Base-by-base conservation (phyloP, 2,888 invertebrate genomes). In the Octonoba sinensis region DNA sequence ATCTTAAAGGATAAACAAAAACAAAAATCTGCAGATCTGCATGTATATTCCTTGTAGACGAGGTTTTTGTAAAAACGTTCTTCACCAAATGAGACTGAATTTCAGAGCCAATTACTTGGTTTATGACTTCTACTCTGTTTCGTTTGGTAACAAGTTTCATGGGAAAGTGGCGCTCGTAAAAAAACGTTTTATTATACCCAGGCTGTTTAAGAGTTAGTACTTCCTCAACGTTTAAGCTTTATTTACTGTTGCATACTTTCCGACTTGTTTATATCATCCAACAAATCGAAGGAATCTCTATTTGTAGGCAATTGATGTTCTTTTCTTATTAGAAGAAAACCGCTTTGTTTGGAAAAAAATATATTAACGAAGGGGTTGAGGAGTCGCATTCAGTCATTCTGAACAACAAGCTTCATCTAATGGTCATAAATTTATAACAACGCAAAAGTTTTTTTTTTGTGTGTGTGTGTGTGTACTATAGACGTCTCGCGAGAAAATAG, bases 101-200 rank as follows among this genome's bases (percentile, higher is more conserved):
- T 78, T 78, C 65, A 59, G 71, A 71, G 71, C 71, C 77, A 78
- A 78, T 78, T 78, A 78, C 77, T 49, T 27, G 49, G 77, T 78
- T 78, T 78, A 78, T 71, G 65, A 64, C 77, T 57, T 78, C 71
- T 78, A 64, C 57, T 57, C 71, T 71, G 56, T 78, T 78, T 78
- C 77, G 65, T 78, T 71, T 64, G 77, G 57, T 71, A 78, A 78
- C 77, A 78, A 71, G 77, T 78, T 60, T 65, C 64, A 18, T 4
- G 27, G n/a, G 57, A 70, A 59, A 27, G 20, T 69, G 49, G 65
- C 22, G 71, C 46, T 71, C 70, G 71, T 78, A 78, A 78, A 78
- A 62, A 76, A 78, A 36, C 54, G 27, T 70, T 78, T 78, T 78
- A 78, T 78, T 78, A 65, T 65, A 36, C 49, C 49, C 6, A 18